phyloP scores from a whole-genome alignment of 2,888 invertebrate genomes.

The Hirtodrosophila duncani region DNA sequence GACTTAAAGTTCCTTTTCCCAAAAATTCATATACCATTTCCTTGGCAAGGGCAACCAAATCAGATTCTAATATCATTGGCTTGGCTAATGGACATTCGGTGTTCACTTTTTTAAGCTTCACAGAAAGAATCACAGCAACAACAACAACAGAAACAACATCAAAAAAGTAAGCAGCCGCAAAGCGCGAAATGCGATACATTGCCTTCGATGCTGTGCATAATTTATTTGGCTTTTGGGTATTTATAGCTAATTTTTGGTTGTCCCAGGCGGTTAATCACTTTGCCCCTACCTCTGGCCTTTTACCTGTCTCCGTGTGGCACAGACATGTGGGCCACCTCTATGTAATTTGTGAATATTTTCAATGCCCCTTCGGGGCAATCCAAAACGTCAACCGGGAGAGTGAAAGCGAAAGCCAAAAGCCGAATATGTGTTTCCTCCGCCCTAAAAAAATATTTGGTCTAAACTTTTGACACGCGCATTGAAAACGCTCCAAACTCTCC shows the following conservation, averaged over 20 bases:
- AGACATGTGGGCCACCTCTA: conserved; percentile 58
- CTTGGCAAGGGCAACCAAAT: not conserved
- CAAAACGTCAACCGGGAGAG: conserved; percentile 46
- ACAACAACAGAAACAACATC: conserved; percentile 4
- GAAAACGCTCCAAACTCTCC: conserved; percentile 37
- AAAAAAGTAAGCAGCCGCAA: conserved; percentile 30
- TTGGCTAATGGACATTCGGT: conserved; percentile 60
- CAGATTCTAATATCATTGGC: too few species aligned
- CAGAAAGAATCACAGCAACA: conserved; percentile 2
- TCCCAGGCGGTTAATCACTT: conserved; percentile 52
- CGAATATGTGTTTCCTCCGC: conserved; percentile 7
- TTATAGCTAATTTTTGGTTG: conserved; percentile 58
- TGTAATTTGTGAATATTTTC: conserved; percentile 64
- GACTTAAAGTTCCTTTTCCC: too few species aligned
- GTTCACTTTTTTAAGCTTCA: conserved; percentile 47
- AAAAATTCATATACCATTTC: conserved; percentile 8
- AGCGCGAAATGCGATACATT: conserved; percentile 68
- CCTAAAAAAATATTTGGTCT: conserved; percentile 19
- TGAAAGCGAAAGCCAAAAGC: conserved; percentile 55
- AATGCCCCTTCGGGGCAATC: conserved; percentile 48
- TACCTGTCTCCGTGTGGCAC: conserved; percentile 46
- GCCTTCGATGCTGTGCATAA: conserved; percentile 42
- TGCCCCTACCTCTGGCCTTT: conserved; percentile 22
- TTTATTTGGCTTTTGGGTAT: conserved; percentile 46
- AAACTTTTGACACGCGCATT: conserved; percentile 50